Evolutionary conservation across 2,888 invertebrate genomes (phyloP).

Genomic region (Drosophila pseudotakahashii): DNA sequence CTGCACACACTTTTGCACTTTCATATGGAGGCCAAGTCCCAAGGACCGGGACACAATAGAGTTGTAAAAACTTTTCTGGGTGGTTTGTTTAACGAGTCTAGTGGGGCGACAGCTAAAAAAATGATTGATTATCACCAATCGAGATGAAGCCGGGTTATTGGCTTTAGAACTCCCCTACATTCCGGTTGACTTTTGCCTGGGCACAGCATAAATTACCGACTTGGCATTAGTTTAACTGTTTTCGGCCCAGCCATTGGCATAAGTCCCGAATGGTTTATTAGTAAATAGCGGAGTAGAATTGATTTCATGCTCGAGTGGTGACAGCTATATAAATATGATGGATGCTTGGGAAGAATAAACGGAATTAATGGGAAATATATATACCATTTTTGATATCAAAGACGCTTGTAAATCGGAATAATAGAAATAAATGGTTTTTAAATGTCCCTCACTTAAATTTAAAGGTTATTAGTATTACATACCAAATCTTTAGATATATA

Average conservation of each 20-base stretch:
- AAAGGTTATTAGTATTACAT: not conserved
- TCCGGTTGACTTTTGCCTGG: slow-evolving; percentile 46
- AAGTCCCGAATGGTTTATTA: slow-evolving; percentile 61
- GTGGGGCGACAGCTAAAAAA: slow-evolving; percentile 44
- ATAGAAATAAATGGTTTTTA: not conserved
- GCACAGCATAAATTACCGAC: slow-evolving; percentile 10
- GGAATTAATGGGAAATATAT: not conserved
- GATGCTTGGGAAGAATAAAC: slow-evolving; percentile 13
- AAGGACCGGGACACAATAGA: slow-evolving; percentile 61
- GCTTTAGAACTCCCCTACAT: slow-evolving; percentile 13
- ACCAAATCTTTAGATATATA: not conserved
- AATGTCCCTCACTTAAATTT: not conserved
- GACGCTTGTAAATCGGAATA: too few relatives aligned
- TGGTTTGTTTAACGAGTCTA: slow-evolving; percentile 56
- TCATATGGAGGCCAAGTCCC: slow-evolving; percentile 40
- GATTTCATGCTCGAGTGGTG: slow-evolving; percentile 41
- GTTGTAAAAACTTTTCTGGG: slow-evolving; percentile 60
- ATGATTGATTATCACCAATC: slow-evolving; percentile 72
- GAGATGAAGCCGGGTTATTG: slow-evolving; percentile 54
- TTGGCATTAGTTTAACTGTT: slow-evolving; percentile 12
- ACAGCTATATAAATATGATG: slow-evolving; percentile 12
- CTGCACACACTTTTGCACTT: slow-evolving; percentile 31
- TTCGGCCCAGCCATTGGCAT: slow-evolving; percentile 17
- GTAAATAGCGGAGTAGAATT: slow-evolving; percentile 57
- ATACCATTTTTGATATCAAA: not conserved